Conservation (phyloP, 2,888 invertebrate species). For the Polymixis flavicincta region DNA sequence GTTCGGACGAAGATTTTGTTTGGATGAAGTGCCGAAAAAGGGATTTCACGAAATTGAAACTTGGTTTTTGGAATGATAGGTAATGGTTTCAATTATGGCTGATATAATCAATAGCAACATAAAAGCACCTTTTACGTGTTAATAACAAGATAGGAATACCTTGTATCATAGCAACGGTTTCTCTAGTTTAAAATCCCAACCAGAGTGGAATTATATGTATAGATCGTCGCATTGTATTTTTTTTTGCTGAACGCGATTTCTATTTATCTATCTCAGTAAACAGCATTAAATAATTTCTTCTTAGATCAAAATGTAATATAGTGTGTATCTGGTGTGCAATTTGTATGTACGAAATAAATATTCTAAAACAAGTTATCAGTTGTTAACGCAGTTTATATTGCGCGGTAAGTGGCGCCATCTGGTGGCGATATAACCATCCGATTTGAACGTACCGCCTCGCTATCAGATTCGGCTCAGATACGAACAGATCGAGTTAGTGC, state of each 20-base stretch:
- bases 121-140: background rate
- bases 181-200: background rate
- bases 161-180: too few relatives aligned
- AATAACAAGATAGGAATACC: too few relatives aligned
- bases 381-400: slow-evolving; percentile 22
- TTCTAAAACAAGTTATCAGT: slow-evolving; percentile 16
- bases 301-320: background rate
- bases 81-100: background rate
- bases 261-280: background rate
- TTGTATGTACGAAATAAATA: slow-evolving; percentile 3
- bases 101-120: too few relatives aligned
- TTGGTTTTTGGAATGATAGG: background rate
- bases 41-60: background rate
- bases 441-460: background rate
- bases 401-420: slow-evolving; percentile 32
- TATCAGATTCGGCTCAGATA: slow-evolving; percentile 52
- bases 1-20: background rate
- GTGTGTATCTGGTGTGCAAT: background rate
- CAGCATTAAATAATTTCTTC: background rate
- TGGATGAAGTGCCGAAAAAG: background rate
- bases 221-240: background rate
- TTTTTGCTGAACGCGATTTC: background rate
- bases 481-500: slow-evolving; percentile 44
- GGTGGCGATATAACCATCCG: slow-evolving; percentile 35
- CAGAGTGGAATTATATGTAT: background rate